phyloP scores from a whole-genome alignment of 2,113 vertebrate species.

The Asarcornis scutulata region DNA sequence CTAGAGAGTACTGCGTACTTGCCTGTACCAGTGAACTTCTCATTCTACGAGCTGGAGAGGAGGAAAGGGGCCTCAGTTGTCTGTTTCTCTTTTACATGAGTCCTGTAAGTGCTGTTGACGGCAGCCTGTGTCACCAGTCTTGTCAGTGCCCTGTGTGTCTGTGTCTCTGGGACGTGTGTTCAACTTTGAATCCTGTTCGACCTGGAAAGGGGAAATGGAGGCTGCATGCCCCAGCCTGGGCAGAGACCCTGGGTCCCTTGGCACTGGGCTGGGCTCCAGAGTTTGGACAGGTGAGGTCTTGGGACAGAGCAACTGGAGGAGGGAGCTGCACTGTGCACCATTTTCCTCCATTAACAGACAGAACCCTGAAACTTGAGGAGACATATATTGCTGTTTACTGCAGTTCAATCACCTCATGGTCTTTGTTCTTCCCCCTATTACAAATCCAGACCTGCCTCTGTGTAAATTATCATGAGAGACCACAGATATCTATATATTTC shows the following conservation, averaged over 20 bases:
- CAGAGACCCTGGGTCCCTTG: not conserved
- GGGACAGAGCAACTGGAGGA: not conserved
- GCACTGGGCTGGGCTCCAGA: not conserved
- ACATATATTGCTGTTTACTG: not conserved
- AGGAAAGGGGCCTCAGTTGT: not conserved
- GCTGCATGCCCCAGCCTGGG: not conserved
- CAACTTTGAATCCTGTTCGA: not conserved
- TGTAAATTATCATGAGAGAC: not conserved
- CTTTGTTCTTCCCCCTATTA: not conserved
- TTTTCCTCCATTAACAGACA: not conserved
- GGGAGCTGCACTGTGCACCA: not conserved
- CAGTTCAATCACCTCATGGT: not conserved
- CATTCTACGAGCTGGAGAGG: not conserved
- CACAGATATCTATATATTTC: not conserved
- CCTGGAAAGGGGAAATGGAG: not conserved
- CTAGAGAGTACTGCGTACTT: not conserved
- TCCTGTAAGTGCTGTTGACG: not conserved
- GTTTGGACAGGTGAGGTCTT: not conserved
- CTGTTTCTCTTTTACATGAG: not conserved
- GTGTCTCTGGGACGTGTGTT: not conserved
- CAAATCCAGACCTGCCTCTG: not conserved
- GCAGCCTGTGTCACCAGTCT: not conserved
- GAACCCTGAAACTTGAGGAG: not conserved
- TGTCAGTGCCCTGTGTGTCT: not conserved
- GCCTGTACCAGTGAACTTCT: not conserved